Base-by-base conservation (phyloP, 1,140 invertebrate genomes). In the Harpegnathos saltator region DNA sequence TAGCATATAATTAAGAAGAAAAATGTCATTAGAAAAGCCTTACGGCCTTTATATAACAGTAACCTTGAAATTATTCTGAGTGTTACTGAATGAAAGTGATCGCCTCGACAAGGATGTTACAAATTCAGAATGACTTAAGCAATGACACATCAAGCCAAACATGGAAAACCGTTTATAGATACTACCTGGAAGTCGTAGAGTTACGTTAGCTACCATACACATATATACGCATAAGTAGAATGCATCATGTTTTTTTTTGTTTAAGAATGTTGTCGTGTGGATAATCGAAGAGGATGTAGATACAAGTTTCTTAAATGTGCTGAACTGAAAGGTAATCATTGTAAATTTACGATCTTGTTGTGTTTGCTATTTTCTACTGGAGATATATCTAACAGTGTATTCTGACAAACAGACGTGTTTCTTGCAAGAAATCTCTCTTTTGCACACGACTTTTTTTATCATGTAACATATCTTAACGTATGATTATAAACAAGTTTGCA, bases 71-170 rank as follows among this genome's bases (percentile, higher is more conserved):
- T 83, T 65, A 63, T 54, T 77, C 66, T n/a, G 59, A 29, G 48
- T 65, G 75, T 82, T 82, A 62, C 50, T 72, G 72, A 86, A 85
- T 87, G 81, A 77, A 82, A 86, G 68, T 50, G 71, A 65, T 59
- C 38, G 29, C 56, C 59, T 38, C 50, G 77, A 78, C 68, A 80
- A 77, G 68, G 81, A 85, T 86, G 71, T 88, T 90, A 90, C 63
- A 86, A 50, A 88, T 85, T 66, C 19, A 85, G 68, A 73, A 82
- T 90, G 83, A 89, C 44, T 86, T 83, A 82, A 86, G 11, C 58
- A 56, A 85, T 90, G 89, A 90, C 85, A 83, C 85, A 88, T 82
- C 69, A 62, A 56, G 50, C 69, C 61, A 72, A 82, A 82, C 77
- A 80, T 84, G 85, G 82, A 86, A 66, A 87, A 75, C 48, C 68